phyloP scores from a whole-genome alignment of 2,888 invertebrate species.

The Limnephilus rhombicus region DNA sequence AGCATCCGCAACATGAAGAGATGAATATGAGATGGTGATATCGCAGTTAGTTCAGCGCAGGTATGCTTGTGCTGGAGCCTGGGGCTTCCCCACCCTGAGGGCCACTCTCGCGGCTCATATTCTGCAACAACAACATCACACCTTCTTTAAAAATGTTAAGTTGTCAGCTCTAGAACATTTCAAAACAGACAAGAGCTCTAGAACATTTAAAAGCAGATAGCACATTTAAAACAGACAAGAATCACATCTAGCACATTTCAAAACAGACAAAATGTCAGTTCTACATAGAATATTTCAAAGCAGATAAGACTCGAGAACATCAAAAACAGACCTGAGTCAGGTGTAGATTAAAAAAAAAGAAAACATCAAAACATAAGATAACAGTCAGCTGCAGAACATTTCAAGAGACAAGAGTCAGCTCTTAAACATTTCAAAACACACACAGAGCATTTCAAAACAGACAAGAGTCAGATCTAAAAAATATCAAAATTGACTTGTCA shows the following conservation, averaged over 20 bases:
- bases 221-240: too few relatives aligned
- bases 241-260: too few relatives aligned
- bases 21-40: constrained; percentile 26
- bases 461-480: too few relatives aligned
- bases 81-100: constrained; percentile 81
- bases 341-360: neutral
- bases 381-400: too few relatives aligned
- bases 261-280: too few relatives aligned
- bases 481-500: neutral
- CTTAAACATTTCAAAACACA: too few relatives aligned
- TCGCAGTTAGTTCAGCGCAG: constrained; percentile 71
- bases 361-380: neutral
- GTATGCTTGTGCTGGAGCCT: constrained; percentile 78
- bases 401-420: too few relatives aligned
- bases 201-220: neutral
- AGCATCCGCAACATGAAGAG: constrained; percentile 12
- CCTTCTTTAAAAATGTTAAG: constrained; percentile 8
- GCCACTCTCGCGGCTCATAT: constrained; percentile 77
- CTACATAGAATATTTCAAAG: too few relatives aligned
- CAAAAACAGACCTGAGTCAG: neutral
- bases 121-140: constrained; percentile 70
- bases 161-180: neutral
- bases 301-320: too few relatives aligned
- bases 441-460: too few relatives aligned
- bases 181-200: neutral